phyloP scores from a whole-genome alignment of 2,113 vertebrate species.

The Hylia prasina region DNA sequence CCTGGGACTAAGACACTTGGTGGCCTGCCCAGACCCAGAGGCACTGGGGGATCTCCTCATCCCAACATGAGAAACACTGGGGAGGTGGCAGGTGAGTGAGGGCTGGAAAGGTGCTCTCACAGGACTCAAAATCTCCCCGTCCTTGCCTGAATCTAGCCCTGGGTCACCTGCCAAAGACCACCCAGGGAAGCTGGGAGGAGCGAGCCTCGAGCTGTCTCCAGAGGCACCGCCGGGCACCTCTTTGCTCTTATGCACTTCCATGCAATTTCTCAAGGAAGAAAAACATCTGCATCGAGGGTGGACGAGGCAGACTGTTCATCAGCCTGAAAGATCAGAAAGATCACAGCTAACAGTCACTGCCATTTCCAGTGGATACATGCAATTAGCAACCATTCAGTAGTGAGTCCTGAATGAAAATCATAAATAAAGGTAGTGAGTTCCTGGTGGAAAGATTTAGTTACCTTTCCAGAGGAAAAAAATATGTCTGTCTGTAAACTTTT shows the following conservation, averaged over 20 bases:
- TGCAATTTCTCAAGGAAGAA: neutral
- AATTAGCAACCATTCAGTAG: conserved; percentile 17
- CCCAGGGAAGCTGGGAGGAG: neutral
- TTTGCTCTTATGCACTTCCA: neutral
- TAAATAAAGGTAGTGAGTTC: neutral
- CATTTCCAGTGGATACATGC: neutral
- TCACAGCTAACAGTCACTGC: neutral
- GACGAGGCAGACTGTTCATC: neutral
- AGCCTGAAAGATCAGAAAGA: conserved; percentile 12
- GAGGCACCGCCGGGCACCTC: neutral
- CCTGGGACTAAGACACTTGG: neutral
- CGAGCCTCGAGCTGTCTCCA: accelerated
- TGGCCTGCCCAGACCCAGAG: neutral
- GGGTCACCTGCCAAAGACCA: neutral
- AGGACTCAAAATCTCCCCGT: accelerated
- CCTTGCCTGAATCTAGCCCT: neutral
- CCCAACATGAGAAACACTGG: accelerated
- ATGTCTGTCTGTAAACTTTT: conserved; percentile 22
- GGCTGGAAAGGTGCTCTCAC: neutral
- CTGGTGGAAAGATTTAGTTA: neutral
- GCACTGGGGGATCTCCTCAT: neutral
- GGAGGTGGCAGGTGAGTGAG: neutral
- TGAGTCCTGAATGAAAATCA: conserved; percentile 10
- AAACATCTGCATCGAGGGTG: neutral
- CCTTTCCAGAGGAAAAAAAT: conserved; percentile 20